phyloP scores from a whole-genome alignment of 2,888 invertebrate species.

The Pyrrhosoma nymphula region DNA sequence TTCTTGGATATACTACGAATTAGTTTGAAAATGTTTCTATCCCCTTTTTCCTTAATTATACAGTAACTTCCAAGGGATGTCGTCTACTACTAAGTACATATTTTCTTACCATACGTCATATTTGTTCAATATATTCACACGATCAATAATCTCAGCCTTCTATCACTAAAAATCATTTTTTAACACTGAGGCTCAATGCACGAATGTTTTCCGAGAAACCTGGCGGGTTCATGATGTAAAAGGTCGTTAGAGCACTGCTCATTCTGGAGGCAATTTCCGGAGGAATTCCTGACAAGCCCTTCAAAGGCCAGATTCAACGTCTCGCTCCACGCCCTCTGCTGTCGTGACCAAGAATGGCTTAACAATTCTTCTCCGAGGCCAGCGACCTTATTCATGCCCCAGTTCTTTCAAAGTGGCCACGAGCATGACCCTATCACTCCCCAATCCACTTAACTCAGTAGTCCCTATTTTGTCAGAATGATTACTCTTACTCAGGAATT shows the following conservation, averaged over 20 bases:
- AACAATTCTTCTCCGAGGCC: not conserved
- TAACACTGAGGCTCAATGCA: not conserved
- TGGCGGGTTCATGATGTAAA: not conserved
- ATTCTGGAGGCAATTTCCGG: not conserved
- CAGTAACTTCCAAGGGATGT: no score
- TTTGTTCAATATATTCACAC: no score
- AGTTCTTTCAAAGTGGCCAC: not conserved
- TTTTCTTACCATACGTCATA: no score
- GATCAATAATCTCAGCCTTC: no score
- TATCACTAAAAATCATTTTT: not conserved
- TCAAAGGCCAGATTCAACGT: not conserved
- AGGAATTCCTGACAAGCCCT: not conserved
- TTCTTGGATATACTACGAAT: no score
- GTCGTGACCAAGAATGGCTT: not conserved
- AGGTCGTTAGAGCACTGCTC: not conserved
- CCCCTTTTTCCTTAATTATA: no score
- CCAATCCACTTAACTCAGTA: not conserved
- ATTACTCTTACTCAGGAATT: not conserved
- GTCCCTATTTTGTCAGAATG: not conserved
- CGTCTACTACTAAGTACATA: no score
- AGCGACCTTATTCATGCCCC: not conserved
- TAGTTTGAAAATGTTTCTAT: no score
- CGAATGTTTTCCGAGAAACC: not conserved
- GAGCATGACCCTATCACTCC: not conserved
- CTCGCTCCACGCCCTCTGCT: not conserved